Percentiles rank a stretch among this genome's conserved stretches.
phyloP scores from a whole-genome alignment of 2,113 vertebrate species.

The Myocastor coypus region DNA sequence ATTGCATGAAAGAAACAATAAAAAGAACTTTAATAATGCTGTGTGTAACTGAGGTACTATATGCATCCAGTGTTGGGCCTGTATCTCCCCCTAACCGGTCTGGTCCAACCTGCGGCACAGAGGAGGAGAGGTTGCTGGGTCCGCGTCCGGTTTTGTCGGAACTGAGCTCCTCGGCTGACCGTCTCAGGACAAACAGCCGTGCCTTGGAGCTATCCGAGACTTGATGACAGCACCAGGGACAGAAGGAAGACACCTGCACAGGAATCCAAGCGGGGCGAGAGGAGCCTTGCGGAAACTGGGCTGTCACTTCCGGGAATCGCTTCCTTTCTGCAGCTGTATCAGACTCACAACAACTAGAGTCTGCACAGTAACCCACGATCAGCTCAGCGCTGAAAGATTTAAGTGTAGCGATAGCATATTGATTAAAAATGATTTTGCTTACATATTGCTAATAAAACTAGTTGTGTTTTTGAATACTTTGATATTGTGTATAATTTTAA shows the following conservation, averaged over 20 bases:
- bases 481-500: not conserved
- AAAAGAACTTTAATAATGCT: slow-evolving; percentile 44
- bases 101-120: not conserved
- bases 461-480: not conserved
- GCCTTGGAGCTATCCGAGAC: not conserved
- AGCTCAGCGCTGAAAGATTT: not conserved
- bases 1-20: slow-evolving; percentile 48
- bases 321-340: not conserved
- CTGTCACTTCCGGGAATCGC: not conserved
- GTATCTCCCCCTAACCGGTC: not conserved
- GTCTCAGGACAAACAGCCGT: not conserved
- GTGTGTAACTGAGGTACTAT: slow-evolving; percentile 9
- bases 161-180: not conserved
- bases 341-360: not conserved
- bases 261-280: no score
- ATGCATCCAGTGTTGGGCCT: not conserved
- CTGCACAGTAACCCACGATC: not conserved
- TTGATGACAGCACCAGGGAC: not conserved
- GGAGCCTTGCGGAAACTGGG: not conserved
- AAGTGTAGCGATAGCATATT: not conserved
- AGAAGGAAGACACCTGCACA: not conserved
- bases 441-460: not conserved
- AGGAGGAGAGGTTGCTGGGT: not conserved
- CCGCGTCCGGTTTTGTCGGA: not conserved
- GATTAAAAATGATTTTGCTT: slow-evolving; percentile 40